Evolutionary conservation across 37 sponge, comb jelly and placozoan genomes (phyloP), one percentile per base, ranked within the genome.

Genomic region (Corticium candelabrum): DNA sequence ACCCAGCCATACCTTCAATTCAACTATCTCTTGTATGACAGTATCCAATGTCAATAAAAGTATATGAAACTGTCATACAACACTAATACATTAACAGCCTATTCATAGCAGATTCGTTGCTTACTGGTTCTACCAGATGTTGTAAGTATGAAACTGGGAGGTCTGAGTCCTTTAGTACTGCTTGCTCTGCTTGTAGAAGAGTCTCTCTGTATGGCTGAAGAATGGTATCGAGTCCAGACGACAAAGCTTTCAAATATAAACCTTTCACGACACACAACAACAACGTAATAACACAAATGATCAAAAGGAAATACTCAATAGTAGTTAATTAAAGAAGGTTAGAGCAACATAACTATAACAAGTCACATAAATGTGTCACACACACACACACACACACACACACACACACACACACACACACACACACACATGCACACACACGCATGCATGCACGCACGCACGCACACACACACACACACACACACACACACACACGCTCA

Each of bases 201-300:
- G 21, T 40, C 67, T 82, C 76, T 37, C 93, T 57, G 74, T 91
- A 91, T 1, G 74, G 40, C 37, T 86, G 79, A 21, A 91, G 77
- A 0, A 86, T 77, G 3, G 32, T 32, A 40, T 91, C 84, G 15
- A 91, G 40, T 1, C 89, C 89, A 78, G 37, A 41, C 0, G 86
- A 84, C 70, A 91, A 36, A 0, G 93, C 89, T 38, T 81, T 81
- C 67, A 86, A 39, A 41, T 91, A 91, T 1, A 88, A 40, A 3
- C 85, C 85, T 50, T 41, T 50, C 41, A 4, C 70, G 7, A 2
- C 11, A 21, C 21, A 15, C 21, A 72, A 29, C 11, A 72, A 21
- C 15, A 27, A 72, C 29, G 21, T 72, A 32, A 21, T 72, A n/a
- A 29, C 15, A n/a, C 74, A 27, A 15, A 32, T n/a, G n/a, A n/a